These are phyloP conservation scores for Hirtodrosophila trivittata DNA, from an alignment of 2,888 invertebrate genomes.

Conservation along the genomic window DNA sequence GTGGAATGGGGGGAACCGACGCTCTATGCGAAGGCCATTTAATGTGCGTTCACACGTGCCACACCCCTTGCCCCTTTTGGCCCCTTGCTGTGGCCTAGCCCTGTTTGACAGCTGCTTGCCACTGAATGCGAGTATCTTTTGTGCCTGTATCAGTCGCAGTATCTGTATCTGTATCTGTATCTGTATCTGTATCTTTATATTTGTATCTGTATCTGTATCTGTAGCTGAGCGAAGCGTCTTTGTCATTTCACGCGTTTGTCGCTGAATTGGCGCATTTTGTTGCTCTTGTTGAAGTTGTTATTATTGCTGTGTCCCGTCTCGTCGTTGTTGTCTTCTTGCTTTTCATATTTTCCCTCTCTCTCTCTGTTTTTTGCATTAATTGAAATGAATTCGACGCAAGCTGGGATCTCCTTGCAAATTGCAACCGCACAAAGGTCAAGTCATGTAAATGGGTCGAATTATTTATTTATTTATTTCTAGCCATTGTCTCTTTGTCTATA, in stretches of 20 bases:
- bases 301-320: background rate
- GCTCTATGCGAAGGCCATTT: slow-evolving; percentile 20
- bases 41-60: slow-evolving; percentile 29
- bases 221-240: slow-evolving; percentile 34
- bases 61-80: slow-evolving; percentile 2
- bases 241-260: slow-evolving; percentile 41
- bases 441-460: slow-evolving; percentile 66
- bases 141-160: background rate
- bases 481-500: background rate
- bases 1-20: too few relatives aligned
- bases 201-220: slow-evolving; percentile 23
- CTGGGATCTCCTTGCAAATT: slow-evolving; percentile 26
- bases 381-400: slow-evolving; percentile 72
- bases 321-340: slow-evolving; percentile 6
- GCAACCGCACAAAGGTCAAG: slow-evolving; percentile 58
- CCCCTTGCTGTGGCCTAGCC: slow-evolving; percentile 1
- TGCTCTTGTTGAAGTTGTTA: background rate
- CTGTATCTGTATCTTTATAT: slow-evolving; percentile 22
- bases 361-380: slow-evolving; percentile 69
- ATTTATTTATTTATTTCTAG: background rate
- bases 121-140: slow-evolving; percentile 26
- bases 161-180: slow-evolving; percentile 15
- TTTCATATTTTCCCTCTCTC: slow-evolving; percentile 12
- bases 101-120: slow-evolving; percentile 25
- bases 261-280: slow-evolving; percentile 60